Evolutionary conservation across 2,113 vertebrate species (phyloP).

Genomic region (Austrofundulus limnaeus): DNA sequence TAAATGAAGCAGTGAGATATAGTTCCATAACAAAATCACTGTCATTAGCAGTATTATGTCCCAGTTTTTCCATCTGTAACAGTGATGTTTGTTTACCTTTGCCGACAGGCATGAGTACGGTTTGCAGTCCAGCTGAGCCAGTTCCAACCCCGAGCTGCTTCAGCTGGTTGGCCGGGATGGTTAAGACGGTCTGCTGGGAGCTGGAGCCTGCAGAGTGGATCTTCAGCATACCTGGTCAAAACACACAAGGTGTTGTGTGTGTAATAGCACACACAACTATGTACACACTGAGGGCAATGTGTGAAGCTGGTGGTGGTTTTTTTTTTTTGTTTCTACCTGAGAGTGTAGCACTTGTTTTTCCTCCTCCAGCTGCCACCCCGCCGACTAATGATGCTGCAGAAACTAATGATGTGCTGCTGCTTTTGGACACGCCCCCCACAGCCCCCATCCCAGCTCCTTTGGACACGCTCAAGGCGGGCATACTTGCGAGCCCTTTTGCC

Average conservation of each 20-base stretch:
- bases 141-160: constrained; percentile 88
- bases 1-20: no score
- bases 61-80: no score
- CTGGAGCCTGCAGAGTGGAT: constrained; percentile 88
- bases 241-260: constrained; percentile 7
- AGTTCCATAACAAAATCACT: no score
- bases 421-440: constrained; percentile 67
- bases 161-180: constrained; percentile 91
- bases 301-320: no score
- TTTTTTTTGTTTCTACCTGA: constrained; percentile 80
- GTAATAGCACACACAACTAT: background rate
- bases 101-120: constrained; percentile 92
- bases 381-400: constrained; percentile 83
- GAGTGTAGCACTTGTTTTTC: constrained; percentile 81
- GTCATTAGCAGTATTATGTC: no score
- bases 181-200: constrained; percentile 91
- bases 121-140: constrained; percentile 86
- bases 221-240: constrained; percentile 87
- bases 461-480: constrained; percentile 72
- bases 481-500: constrained; percentile 67
- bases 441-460: constrained; percentile 64
- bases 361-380: constrained; percentile 63
- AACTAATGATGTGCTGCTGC: constrained; percentile 68
- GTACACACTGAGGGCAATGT: no score
- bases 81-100: constrained; percentile 80